phyloP scores from a whole-genome alignment of 2,888 invertebrate species.

The Malthinus seriepunctatus region DNA sequence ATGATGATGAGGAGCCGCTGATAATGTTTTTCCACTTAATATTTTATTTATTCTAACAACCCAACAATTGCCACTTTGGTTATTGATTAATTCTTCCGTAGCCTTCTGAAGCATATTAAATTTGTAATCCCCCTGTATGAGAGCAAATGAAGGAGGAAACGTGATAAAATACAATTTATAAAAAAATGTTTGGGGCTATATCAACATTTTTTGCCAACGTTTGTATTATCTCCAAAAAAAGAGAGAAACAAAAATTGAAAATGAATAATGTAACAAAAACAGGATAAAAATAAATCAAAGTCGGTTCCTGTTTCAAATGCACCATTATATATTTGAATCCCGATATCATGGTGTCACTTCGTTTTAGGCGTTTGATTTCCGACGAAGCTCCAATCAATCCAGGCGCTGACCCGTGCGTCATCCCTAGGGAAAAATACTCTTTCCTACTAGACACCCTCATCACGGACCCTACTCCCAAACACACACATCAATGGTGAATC shows the following conservation, averaged over 20 bases:
- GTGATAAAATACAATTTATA: too few species aligned
- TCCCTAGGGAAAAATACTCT: slow-evolving; percentile 33
- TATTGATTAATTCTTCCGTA: too few species aligned
- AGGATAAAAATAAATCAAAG: slow-evolving; percentile 4
- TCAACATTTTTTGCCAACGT: too few species aligned
- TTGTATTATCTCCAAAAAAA: too few species aligned
- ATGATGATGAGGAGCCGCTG: too few species aligned
- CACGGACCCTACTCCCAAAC: slow-evolving; percentile 20
- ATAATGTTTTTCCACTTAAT: too few species aligned
- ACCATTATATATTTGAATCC: slow-evolving; percentile 17
- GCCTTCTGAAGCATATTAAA: too few species aligned
- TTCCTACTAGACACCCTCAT: slow-evolving; percentile 25
- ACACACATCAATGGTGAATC: slow-evolving; percentile 28
- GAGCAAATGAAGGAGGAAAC: not conserved
- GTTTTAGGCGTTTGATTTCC: slow-evolving; percentile 36
- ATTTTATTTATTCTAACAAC: too few species aligned
- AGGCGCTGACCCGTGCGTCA: slow-evolving; percentile 40
- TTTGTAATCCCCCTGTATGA: not conserved
- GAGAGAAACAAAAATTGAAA: not conserved
- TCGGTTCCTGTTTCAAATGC: slow-evolving; percentile 9
- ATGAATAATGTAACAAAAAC: slow-evolving; percentile 5
- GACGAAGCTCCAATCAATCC: slow-evolving; percentile 41
- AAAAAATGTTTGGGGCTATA: too few species aligned
- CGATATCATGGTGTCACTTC: slow-evolving; percentile 27
- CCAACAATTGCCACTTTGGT: too few species aligned